Conservation (phyloP, 2,888 invertebrate genomes). For the Zaprionus obscuricornis region DNA sequence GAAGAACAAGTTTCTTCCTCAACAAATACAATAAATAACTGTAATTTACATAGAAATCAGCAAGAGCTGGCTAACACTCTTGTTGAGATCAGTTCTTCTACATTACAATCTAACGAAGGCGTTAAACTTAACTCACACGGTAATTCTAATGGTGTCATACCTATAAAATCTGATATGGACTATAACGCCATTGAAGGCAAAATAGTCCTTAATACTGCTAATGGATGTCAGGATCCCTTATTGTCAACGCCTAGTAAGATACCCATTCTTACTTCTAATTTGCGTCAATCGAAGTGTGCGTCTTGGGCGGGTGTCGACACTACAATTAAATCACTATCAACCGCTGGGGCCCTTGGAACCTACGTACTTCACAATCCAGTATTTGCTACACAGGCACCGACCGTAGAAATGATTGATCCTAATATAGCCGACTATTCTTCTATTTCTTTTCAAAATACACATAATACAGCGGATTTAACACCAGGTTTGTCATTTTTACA, state of each 20-base stretch:
- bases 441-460: conserved; percentile 74
- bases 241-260: conserved; percentile 85
- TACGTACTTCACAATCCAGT: conserved; percentile 15
- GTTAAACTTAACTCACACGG: conserved; percentile 31
- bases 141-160: no score
- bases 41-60: conserved; percentile 5
- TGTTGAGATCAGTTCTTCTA: conserved; percentile 18
- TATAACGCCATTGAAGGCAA: no score
- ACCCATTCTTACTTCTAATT: conserved; percentile 85
- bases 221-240: conserved; percentile 30
- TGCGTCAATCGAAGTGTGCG: conserved; percentile 88
- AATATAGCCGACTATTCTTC: conserved; percentile 58
- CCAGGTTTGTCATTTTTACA: conserved; percentile 84
- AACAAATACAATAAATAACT: conserved; percentile 19
- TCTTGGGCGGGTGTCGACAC: conserved; percentile 87
- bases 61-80: conserved; percentile 15
- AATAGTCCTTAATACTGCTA: conserved; percentile 1
- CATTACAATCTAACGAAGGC: conserved; percentile 9
- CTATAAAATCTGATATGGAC: no score
- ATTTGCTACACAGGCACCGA: conserved; percentile 7
- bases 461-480: conserved; percentile 84
- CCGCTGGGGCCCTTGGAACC: conserved; percentile 5
- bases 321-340: conserved; percentile 10
- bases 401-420: conserved; percentile 24
- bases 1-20: conserved; percentile 17